Evolutionary conservation across 1,140 invertebrate species (phyloP).

Genomic region (Battus philenor): DNA sequence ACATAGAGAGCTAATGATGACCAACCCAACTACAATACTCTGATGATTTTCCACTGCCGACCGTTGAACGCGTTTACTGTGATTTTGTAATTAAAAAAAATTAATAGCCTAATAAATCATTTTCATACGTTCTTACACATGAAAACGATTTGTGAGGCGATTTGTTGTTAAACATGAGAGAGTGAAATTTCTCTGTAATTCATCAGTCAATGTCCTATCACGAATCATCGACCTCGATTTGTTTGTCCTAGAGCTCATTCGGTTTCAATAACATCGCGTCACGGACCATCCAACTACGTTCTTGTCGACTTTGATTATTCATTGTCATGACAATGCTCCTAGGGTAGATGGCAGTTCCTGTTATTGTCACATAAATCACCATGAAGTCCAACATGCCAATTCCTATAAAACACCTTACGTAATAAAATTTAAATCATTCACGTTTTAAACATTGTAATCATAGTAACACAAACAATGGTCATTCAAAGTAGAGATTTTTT

Average conservation of each 20-base stretch:
- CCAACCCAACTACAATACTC: no score
- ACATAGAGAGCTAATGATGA: no score
- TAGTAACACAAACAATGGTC: conserved; percentile 50
- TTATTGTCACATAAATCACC: conserved; percentile 67
- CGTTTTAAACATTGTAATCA: conserved; percentile 17
- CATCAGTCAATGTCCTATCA: conserved; percentile 22
- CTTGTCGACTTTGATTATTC: conserved; percentile 25
- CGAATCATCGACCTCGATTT: conserved; percentile 47
- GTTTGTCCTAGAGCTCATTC: conserved; percentile 28
- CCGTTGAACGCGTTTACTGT: no score
- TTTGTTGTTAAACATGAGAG: not conserved
- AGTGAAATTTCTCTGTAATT: no score
- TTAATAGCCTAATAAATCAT: no score
- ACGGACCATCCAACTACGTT: conserved; percentile 41
- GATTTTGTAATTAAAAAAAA: no score
- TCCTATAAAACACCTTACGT: conserved; percentile 64
- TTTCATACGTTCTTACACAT: no score
- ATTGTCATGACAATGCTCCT: conserved; percentile 57
- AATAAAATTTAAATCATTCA: conserved; percentile 32
- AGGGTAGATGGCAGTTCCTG: conserved; percentile 74
- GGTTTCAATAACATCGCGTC: conserved; percentile 50
- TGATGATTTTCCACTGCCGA: no score
- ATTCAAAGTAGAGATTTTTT: conserved; percentile 34
- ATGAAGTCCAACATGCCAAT: conserved; percentile 64
- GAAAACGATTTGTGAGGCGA: not conserved